Percentiles rank a stretch among this genome's conserved stretches.
phyloP scores from a whole-genome alignment of 2,797 vertebrate genomes.

The Vipera ursinii region DNA sequence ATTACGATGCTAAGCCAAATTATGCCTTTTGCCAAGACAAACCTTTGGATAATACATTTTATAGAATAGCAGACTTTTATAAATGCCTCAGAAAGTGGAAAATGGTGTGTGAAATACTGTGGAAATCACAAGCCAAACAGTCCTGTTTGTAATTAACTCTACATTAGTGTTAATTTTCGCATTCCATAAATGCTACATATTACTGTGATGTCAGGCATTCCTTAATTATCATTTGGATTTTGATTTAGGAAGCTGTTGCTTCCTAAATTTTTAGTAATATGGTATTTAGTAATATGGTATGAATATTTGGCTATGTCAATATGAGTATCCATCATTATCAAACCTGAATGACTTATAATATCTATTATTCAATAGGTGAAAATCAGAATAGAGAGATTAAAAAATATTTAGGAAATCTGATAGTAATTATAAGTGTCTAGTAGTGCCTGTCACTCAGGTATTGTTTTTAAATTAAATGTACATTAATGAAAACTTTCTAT shows the following conservation, averaged over 20 bases:
- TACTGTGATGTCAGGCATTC: constrained; percentile 15
- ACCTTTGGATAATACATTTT: constrained; percentile 65
- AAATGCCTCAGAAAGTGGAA: constrained; percentile 55
- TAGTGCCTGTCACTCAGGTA: neutral
- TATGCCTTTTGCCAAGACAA: constrained; percentile 75
- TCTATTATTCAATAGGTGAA: neutral
- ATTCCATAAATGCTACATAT: constrained; percentile 37
- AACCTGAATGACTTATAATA: neutral
- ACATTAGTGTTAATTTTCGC: constrained; percentile 51
- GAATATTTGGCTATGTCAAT: neutral
- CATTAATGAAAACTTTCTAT: neutral
- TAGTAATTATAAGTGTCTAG: neutral
- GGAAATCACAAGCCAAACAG: constrained; percentile 57
- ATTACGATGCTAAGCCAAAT: constrained; percentile 72
- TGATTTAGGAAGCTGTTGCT: constrained; percentile 48
- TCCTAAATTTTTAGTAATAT: neutral
- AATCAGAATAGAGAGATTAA: neutral
- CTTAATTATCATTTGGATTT: constrained; percentile 57
- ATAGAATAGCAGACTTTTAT: constrained; percentile 69
- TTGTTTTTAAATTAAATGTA: neutral
- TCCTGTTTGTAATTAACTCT: constrained; percentile 73
- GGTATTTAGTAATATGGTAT: neutral
- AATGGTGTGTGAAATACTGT: constrained; percentile 53
- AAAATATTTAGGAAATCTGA: neutral
- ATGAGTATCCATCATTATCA: neutral